Evolutionary conservation across 1,140 invertebrate species (phyloP).

Genomic region (Gryon sp.): DNA sequence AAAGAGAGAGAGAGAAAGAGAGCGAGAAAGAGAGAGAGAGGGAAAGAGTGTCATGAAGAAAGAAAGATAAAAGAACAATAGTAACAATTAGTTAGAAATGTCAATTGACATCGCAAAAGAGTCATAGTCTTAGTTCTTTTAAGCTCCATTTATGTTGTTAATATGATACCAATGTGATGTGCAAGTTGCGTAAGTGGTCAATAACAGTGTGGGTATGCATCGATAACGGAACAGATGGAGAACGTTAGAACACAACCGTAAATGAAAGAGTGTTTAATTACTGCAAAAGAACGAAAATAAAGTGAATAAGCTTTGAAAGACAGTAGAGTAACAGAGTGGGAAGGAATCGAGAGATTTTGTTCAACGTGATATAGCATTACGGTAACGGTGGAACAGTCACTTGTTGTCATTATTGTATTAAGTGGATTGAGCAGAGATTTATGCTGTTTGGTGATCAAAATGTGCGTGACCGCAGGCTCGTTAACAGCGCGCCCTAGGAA

Average conservation of each 20-base stretch:
- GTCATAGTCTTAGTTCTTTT: constrained; percentile 48
- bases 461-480: constrained; percentile 59
- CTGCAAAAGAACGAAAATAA: not conserved
- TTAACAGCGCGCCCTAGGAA: constrained; percentile 48
- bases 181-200: constrained; percentile 67
- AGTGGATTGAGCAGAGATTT: constrained; percentile 5
- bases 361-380: not conserved
- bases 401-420: constrained; percentile 65
- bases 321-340: no score
- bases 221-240: constrained; percentile 51
- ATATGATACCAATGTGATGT: constrained; percentile 64
- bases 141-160: constrained; percentile 44
- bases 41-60: not conserved
- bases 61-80: constrained; percentile 13
- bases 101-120: constrained; percentile 4
- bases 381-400: constrained; percentile 61
- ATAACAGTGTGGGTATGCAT: constrained; percentile 67
- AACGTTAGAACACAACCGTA: constrained; percentile 24
- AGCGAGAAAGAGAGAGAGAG: not conserved
- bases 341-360: no score
- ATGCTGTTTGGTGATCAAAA: constrained; percentile 45
- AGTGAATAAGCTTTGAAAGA: no score
- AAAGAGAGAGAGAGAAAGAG: constrained; percentile 7
- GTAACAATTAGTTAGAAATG: constrained; percentile 17
- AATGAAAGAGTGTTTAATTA: constrained; percentile 17